Base-by-base conservation (phyloP, 2,113 vertebrate species). In the western clawed frog (Xenopus tropicalis) region DNA sequence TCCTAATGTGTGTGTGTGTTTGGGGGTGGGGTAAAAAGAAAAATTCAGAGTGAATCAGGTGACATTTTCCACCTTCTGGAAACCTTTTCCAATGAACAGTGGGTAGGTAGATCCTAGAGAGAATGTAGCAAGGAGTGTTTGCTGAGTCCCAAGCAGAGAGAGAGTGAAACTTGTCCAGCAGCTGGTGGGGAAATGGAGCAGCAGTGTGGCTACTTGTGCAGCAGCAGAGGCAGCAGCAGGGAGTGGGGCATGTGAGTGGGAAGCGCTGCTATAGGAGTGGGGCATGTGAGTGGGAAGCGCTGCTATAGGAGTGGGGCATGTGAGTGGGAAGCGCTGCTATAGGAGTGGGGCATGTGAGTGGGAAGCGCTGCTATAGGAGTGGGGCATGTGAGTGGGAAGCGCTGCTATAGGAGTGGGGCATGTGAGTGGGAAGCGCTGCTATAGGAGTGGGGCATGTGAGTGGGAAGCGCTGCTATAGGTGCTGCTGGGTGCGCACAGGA, bases 11-110 rank as follows among this genome's bases (percentile, higher is more conserved):
- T 94, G 87, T 79, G 82, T 79, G 78, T 82, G 82, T 81, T 86
- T 82, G 94, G 94, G 94, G 94, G 94, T 91, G 95, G 94, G 93
- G 94, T 94, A 42, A 74, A 65, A 61, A 4, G 20, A 63, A 92
- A 95, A 95, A 89, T 48, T 97, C 90, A 92, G 84, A 90, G 88
- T 91, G 85, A 93, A 92, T 97, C 94, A 96, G 93, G 93, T 98
- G 95, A 97, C 93, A 94, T 91, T 89, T 93, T 90, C 88, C 88
- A 88, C 88, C 88, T 91, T 88, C 87, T 88, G 86, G 87, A 88
- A 78, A 85, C 84, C 84, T 86, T 85, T 78, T 10, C 78, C 83
- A 79, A 74, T 84, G 62, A 84, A 88, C 80, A 61, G 84, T 69
- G 46, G 79, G 48, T 80, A 48, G 48, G 20, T 54, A 43, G 12